Evolutionary conservation across 2,888 invertebrate species (phyloP).

Genomic region (Strigamia crassipes): DNA sequence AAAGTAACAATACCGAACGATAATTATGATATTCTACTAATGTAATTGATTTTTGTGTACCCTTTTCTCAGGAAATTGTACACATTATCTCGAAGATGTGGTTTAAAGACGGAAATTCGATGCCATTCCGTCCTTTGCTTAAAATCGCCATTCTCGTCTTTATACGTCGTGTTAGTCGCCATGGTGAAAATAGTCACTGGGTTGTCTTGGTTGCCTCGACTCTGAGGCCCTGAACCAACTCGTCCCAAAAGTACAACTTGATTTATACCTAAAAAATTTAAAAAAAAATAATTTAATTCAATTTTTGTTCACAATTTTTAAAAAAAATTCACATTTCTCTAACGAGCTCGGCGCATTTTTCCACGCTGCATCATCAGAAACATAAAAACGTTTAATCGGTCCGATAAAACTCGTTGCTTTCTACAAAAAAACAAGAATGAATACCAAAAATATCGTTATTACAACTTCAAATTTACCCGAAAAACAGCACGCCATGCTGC

Average conservation of each 20-base stretch:
- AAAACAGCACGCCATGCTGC: no score
- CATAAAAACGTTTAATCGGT: no score
- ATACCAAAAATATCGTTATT: no score
- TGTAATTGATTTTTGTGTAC: background rate
- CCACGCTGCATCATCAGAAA: no score
- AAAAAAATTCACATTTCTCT: no score
- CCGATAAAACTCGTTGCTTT: no score
- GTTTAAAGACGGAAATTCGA: slow-evolving; percentile 82
- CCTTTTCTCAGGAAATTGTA: slow-evolving; percentile 82
- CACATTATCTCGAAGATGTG: slow-evolving; percentile 76
- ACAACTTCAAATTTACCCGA: no score
- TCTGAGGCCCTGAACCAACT: slow-evolving; percentile 85
- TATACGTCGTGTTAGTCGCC: slow-evolving; percentile 4
- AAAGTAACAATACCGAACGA: background rate
- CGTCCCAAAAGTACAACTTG: slow-evolving; percentile 82
- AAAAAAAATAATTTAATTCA: background rate
- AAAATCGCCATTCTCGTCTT: slow-evolving; percentile 58
- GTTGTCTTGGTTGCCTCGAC: slow-evolving; percentile 67
- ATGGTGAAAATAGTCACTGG: background rate
- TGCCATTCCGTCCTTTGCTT: slow-evolving; percentile 91
- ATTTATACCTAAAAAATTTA: slow-evolving; percentile 70
- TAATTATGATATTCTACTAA: background rate
- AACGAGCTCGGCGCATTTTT: no score
- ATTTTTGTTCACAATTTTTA: no score
- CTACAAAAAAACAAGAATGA: no score